Conservation (phyloP, 2,888 invertebrate species). For the Philereme transversata region DNA sequence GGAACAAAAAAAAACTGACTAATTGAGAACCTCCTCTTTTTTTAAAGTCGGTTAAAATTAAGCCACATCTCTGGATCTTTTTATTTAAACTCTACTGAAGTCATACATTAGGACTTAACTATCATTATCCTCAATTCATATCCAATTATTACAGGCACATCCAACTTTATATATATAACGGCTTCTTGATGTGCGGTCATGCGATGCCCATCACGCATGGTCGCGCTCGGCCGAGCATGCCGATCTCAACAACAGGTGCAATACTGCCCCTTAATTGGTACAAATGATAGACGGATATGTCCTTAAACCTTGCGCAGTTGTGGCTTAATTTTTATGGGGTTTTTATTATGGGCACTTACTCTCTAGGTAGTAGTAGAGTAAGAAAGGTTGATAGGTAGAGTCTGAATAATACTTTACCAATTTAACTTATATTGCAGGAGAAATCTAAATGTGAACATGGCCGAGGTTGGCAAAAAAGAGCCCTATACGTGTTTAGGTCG, state of each 20-base stretch:
- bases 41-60: too few species aligned
- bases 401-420: not conserved
- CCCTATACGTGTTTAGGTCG: too few species aligned
- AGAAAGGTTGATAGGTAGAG: not conserved
- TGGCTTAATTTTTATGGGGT: conserved; percentile 24
- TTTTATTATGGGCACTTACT: conserved; percentile 2
- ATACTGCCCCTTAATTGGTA: conserved; percentile 48
- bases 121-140: conserved; percentile 9
- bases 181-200: conserved; percentile 51
- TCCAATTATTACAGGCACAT: conserved; percentile 22
- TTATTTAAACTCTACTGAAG: too few species aligned
- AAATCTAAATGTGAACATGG: too few species aligned
- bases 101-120: too few species aligned
- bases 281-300: conserved; percentile 34
- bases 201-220: conserved; percentile 39
- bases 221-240: conserved; percentile 59
- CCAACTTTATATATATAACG: conserved; percentile 38
- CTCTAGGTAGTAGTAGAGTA: not conserved
- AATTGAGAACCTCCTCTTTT: too few species aligned
- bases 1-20: too few species aligned
- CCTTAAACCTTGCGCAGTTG: conserved; percentile 30
- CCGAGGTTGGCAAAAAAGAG: too few species aligned
- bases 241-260: conserved; percentile 62
- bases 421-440: too few species aligned
- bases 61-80: too few species aligned